Percentiles rank a stretch among this genome's conserved stretches.
Conservation (phyloP, 1,140 invertebrate genomes). For the Drosophila mayri region DNA sequence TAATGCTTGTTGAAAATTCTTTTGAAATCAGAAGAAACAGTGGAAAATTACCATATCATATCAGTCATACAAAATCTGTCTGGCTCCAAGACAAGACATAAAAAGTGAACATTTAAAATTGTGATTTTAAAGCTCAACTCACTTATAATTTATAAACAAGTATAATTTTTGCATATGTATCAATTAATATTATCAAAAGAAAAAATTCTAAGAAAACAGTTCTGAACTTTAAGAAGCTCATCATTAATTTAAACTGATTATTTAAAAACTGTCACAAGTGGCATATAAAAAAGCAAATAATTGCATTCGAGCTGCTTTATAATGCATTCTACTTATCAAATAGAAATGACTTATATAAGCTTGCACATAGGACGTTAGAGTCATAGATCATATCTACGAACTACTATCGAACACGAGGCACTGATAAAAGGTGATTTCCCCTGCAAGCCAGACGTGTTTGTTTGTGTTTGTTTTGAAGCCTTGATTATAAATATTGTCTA, state of each 20-base stretch:
- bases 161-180: background rate
- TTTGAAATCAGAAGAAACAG: conserved; percentile 1
- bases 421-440: conserved; percentile 20
- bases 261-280: background rate
- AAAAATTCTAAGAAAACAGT: background rate
- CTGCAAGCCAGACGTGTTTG: conserved; percentile 16
- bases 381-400: background rate
- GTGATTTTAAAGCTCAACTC: background rate
- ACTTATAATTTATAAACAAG: background rate
- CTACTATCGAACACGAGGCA: background rate
- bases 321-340: background rate
- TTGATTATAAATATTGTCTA: conserved; percentile 3
- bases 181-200: background rate
- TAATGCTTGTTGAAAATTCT: background rate
- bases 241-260: conserved; percentile 1
- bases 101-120: background rate
- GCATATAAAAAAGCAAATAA: background rate
- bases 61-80: background rate
- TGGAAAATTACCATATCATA: background rate
- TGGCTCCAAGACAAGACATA: too few species aligned
- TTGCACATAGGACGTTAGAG: background rate
- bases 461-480: conserved; percentile 15
- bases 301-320: background rate
- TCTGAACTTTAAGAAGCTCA: background rate
- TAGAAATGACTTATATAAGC: conserved; percentile 1